Conservation (phyloP, 2,113 vertebrate genomes). For the Percina caprodes region DNA sequence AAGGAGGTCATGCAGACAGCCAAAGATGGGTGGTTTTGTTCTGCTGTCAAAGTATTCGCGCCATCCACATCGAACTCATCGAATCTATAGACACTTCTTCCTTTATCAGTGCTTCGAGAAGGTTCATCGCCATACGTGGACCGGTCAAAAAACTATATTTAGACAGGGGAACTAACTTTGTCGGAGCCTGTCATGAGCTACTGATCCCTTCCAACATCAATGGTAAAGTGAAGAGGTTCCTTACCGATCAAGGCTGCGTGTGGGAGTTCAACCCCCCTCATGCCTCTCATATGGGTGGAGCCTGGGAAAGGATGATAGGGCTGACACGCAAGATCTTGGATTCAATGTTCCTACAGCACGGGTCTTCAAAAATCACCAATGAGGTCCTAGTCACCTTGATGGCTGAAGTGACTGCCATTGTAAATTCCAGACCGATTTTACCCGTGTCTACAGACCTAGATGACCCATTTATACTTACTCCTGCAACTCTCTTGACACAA, state of each 20-base stretch:
- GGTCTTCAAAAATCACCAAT: too few relatives aligned
- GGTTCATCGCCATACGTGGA: too few relatives aligned
- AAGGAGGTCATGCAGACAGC: neutral
- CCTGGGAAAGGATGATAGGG: too few relatives aligned
- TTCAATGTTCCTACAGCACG: too few relatives aligned
- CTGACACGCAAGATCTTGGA: too few relatives aligned
- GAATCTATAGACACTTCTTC: neutral
- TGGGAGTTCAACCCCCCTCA: neutral
- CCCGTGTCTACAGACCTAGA: too few relatives aligned
- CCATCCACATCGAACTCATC: neutral
- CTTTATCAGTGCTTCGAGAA: neutral
- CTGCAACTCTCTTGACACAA: too few relatives aligned
- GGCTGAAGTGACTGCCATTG: too few relatives aligned
- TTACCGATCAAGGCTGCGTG: neutral
- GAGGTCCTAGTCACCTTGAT: too few relatives aligned
- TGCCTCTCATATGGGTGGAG: too few relatives aligned
- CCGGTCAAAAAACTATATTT: neutral
- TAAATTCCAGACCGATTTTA: too few relatives aligned
- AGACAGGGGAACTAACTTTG: neutral
- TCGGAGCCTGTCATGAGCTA: neutral
- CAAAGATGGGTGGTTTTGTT: neutral
- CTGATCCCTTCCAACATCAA: neutral
- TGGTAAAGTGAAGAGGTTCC: neutral
- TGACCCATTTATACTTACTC: too few relatives aligned
- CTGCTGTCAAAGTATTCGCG: neutral